phyloP scores from a whole-genome alignment of 1,140 invertebrate species.

The Apocrypta bakeri region DNA sequence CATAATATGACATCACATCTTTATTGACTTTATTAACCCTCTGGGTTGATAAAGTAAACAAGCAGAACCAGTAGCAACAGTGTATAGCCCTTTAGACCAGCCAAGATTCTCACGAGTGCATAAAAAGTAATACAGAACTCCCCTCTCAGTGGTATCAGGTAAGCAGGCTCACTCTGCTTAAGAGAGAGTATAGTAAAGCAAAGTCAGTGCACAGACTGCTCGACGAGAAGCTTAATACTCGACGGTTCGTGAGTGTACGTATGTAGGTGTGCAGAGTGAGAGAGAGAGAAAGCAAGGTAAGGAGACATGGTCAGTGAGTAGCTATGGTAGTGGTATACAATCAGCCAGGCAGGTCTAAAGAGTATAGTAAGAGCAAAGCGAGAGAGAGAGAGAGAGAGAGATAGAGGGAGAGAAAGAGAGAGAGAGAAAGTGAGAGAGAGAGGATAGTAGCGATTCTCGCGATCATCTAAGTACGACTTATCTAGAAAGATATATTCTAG shows the following conservation, averaged over 20 bases:
- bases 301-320: background rate
- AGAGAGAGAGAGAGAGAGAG: constrained; percentile 16
- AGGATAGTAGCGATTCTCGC: no score
- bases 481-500: no score
- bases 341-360: background rate
- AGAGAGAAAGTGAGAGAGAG: background rate
- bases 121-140: constrained; percentile 25
- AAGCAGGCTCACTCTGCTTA: background rate
- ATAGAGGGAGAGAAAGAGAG: constrained; percentile 20
- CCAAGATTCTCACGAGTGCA: constrained; percentile 9
- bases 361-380: constrained; percentile 8
- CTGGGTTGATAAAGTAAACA: background rate
- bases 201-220: background rate
- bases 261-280: background rate
- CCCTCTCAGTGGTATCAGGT: background rate
- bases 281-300: background rate
- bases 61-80: background rate
- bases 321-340: background rate
- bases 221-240: constrained; percentile 1
- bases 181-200: constrained; percentile 13
- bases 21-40: no score
- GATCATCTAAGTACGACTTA: no score
- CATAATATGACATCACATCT: no score
- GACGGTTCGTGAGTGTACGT: background rate
- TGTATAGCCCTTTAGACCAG: background rate